Evolutionary conservation across 1,140 invertebrate species (phyloP).

Genomic region (Acromyrmex charruanus): DNA sequence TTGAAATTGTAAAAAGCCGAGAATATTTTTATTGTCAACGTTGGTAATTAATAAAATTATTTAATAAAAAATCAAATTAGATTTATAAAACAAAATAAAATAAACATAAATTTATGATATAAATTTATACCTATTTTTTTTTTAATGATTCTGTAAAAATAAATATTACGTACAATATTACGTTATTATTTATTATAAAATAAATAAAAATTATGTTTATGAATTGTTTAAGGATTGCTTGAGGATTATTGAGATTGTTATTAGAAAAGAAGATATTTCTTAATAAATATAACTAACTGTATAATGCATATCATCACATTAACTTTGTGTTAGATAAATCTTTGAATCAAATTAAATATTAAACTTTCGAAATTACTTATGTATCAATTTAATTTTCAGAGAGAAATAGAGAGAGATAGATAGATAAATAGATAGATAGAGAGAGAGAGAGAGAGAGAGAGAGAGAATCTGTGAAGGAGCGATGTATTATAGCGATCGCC

Average conservation of each 20-base stretch:
- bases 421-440: not conserved
- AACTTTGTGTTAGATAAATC: not conserved
- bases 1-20: not conserved
- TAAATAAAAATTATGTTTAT: not conserved
- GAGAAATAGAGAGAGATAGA: not conserved
- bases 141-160: not conserved
- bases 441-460: not conserved
- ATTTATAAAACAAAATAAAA: constrained; percentile 1
- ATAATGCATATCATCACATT: not conserved
- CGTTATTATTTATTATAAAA: constrained; percentile 8
- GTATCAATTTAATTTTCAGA: not conserved
- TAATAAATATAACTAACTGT: not conserved
- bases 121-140: not conserved
- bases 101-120: not conserved
- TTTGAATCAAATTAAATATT: constrained; percentile 27
- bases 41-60: constrained; percentile 3
- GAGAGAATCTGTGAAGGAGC: not conserved
- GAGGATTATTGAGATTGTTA: constrained; percentile 3
- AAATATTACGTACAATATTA: not conserved
- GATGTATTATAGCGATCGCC: not conserved
- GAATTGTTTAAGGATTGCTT: not conserved
- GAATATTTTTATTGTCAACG: not conserved
- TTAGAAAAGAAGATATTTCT: not conserved
- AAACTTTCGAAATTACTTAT: not conserved
- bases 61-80: constrained; percentile 6